These are phyloP conservation scores for Tetrao urogallus DNA, from an alignment of 2,113 vertebrate genomes.

Conservation along the genomic window DNA sequence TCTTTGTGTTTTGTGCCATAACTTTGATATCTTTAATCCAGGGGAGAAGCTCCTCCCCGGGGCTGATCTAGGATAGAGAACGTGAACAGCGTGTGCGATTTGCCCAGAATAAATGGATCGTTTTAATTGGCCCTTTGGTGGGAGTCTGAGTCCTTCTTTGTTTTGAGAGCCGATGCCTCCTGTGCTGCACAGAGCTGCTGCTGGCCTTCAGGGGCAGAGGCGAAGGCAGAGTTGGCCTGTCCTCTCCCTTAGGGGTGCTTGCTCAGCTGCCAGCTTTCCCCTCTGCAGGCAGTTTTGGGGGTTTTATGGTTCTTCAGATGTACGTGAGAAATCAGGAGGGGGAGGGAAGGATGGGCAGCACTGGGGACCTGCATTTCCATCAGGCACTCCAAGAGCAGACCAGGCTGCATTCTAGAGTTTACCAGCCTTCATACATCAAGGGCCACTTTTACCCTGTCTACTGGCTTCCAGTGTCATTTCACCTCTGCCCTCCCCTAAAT, in stretches of 20 bases:
- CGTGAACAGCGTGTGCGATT: background rate
- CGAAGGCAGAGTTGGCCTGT: background rate
- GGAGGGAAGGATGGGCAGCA: background rate
- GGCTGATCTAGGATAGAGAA: background rate
- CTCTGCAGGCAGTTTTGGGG: background rate
- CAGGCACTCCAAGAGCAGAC: background rate
- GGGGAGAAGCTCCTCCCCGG: conserved; percentile 34
- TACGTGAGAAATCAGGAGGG: background rate
- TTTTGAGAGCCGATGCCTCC: background rate
- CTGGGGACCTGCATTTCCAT: background rate
- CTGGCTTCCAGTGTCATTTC: conserved; percentile 4
- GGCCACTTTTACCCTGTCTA: background rate
- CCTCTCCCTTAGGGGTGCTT: background rate
- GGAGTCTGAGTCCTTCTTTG: background rate
- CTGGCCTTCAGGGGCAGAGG: background rate
- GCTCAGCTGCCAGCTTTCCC: background rate
- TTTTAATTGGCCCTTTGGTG: background rate
- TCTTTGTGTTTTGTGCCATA: conserved; percentile 55
- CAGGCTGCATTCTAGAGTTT: background rate
- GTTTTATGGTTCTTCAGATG: background rate
- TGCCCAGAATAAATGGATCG: background rate
- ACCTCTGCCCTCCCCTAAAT: conserved; percentile 24
- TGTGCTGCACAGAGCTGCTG: background rate
- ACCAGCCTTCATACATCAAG: background rate
- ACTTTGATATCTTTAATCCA: conserved; percentile 38